A percentile compares a stretch with the other conserved stretches of the same genome.
These are phyloP conservation scores for Phortica magna DNA, from an alignment of 2,888 invertebrate species.

Conservation along the genomic window DNA sequence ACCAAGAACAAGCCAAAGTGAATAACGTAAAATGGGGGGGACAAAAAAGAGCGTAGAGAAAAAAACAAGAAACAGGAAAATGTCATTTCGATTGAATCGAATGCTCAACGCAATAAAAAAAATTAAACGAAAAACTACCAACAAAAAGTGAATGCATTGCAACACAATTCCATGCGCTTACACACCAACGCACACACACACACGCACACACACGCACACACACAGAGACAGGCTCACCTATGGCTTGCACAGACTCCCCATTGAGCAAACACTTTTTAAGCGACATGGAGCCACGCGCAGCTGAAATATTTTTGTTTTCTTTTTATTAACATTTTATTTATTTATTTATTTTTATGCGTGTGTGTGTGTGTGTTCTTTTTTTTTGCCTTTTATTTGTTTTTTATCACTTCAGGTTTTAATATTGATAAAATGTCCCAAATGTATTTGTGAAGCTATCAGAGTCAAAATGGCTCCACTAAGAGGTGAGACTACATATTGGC, in stretches of 20 bases:
- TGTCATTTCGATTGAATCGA: neutral
- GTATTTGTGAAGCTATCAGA: neutral
- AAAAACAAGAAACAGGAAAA: neutral
- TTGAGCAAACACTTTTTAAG: too few relatives aligned
- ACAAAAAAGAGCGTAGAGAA: neutral
- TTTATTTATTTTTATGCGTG: neutral
- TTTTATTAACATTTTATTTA: neutral
- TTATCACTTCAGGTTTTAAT: neutral
- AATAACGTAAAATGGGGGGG: too few relatives aligned
- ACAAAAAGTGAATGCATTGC: neutral
- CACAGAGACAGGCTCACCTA: neutral
- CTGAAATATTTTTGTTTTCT: too few relatives aligned
- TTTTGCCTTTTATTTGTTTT: neutral
- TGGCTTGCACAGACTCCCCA: too few relatives aligned
- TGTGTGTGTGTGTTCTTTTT: neutral
- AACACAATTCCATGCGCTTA: neutral
- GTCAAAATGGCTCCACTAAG: neutral
- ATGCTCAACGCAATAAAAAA: slow-evolving; percentile 4
- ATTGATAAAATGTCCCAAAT: neutral
- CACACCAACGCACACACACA: neutral
- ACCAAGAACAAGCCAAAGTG: too few relatives aligned
- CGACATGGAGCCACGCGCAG: too few relatives aligned
- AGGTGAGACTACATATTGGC: neutral
- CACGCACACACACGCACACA: neutral
- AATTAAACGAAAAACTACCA: neutral